phyloP scores from a whole-genome alignment of 2,113 vertebrate species.

The Saccopteryx bilineata region DNA sequence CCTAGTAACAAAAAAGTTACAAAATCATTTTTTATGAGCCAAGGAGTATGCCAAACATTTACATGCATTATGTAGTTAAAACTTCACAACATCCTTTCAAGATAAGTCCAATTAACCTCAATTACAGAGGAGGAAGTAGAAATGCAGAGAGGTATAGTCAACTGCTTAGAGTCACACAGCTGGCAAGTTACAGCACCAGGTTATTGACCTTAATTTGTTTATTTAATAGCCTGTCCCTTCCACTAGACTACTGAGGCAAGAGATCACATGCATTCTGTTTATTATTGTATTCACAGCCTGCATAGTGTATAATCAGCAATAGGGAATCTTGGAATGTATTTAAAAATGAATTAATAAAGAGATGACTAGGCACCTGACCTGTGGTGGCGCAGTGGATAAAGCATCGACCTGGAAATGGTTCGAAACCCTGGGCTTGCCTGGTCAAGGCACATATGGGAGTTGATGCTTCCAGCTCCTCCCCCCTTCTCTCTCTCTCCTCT shows the following conservation, averaged over 20 bases:
- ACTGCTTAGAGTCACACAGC: background rate
- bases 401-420: no score
- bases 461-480: no score
- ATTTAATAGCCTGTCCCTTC: background rate
- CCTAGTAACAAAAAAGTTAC: background rate
- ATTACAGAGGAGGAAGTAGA: background rate
- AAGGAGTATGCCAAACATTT: background rate
- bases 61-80: background rate
- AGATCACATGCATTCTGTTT: background rate
- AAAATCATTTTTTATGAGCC: background rate
- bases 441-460: no score
- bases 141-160: background rate
- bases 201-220: background rate
- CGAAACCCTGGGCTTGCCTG: no score
- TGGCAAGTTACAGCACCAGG: background rate
- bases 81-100: background rate
- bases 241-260: background rate
- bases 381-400: no score
- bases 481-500: no score
- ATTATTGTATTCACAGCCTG: background rate
- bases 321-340: background rate
- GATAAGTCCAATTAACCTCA: background rate
- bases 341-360: constrained; percentile 22
- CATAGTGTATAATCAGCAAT: background rate
- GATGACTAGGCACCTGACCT: no score